Conservation (phyloP, 1,140 invertebrate genomes). For the Propsilocerus akamusi region DNA sequence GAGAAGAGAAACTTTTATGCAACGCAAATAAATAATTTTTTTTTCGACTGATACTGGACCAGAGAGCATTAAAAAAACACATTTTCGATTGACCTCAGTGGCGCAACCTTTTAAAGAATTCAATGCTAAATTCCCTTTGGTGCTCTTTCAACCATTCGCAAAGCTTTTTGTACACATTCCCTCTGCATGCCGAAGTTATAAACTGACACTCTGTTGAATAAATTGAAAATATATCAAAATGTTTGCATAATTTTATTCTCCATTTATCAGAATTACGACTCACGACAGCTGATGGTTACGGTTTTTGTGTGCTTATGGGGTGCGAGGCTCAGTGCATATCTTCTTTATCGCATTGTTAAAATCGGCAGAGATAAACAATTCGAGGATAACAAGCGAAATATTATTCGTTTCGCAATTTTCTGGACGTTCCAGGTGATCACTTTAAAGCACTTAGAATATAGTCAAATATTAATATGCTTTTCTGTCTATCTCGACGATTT, state of each 20-base stretch:
- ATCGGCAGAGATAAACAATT: slow-evolving; percentile 80
- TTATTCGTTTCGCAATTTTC: slow-evolving; percentile 71
- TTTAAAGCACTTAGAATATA: slow-evolving; percentile 12
- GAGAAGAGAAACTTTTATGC: too few relatives aligned
- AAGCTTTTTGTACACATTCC: too few relatives aligned
- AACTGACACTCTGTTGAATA: too few relatives aligned
- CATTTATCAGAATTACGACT: slow-evolving; percentile 55
- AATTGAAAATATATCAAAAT: too few relatives aligned
- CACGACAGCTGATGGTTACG: slow-evolving; percentile 73
- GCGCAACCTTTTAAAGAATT: too few relatives aligned
- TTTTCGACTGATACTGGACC: too few relatives aligned
- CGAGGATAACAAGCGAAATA: slow-evolving; percentile 70
- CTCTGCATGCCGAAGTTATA: too few relatives aligned
- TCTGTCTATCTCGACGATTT: background rate
- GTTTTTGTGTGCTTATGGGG: slow-evolving; percentile 75
- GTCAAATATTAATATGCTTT: slow-evolving; percentile 5
- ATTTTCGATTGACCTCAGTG: too few relatives aligned
- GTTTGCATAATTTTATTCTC: slow-evolving; percentile 8
- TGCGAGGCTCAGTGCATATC: slow-evolving; percentile 58
- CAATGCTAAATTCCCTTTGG: too few relatives aligned
- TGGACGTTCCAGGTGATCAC: slow-evolving; percentile 68
- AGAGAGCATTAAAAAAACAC: too few relatives aligned
- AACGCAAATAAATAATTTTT: too few relatives aligned
- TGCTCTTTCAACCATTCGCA: too few relatives aligned
- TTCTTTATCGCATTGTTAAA: slow-evolving; percentile 73